Evolutionary conservation across 2,888 invertebrate genomes (phyloP).

Genomic region (Hirtodrosophila duncani): DNA sequence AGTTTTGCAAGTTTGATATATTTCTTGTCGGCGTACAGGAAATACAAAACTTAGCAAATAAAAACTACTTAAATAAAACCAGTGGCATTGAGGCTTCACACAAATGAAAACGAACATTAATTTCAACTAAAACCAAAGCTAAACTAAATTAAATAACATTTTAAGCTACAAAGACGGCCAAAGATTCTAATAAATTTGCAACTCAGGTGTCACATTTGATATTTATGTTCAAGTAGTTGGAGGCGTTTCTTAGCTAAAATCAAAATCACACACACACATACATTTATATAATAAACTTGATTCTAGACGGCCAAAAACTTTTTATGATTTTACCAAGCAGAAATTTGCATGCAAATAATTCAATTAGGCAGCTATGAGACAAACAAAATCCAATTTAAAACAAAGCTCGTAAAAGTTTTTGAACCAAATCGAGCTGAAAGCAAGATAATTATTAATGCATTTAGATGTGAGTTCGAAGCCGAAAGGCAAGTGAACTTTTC

Average conservation of each 20-base stretch:
- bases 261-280: constrained; percentile 5
- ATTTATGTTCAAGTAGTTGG: constrained; percentile 16
- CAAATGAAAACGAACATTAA: constrained; percentile 50
- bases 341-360: constrained; percentile 65
- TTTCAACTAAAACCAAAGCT: constrained; percentile 34
- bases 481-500: constrained; percentile 36
- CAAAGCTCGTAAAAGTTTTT: constrained; percentile 22
- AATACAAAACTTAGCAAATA: constrained; percentile 29
- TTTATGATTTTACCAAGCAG: constrained; percentile 1
- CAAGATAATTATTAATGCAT: constrained; percentile 10
- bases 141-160: constrained; percentile 41
- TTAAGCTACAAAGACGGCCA: constrained; percentile 20
- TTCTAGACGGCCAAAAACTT: too few relatives aligned
- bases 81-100: constrained; percentile 57
- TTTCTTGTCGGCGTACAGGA: constrained; percentile 35
- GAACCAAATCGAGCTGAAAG: neutral
- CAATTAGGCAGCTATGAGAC: constrained; percentile 57
- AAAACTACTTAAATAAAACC: constrained; percentile 46
- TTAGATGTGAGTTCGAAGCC: constrained; percentile 17
- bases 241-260: neutral
- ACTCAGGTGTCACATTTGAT: constrained; percentile 33
- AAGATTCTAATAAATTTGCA: constrained; percentile 37
- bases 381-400: constrained; percentile 52
- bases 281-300: too few relatives aligned
- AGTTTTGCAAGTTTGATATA: constrained; percentile 17